Conservation (phyloP, 2,888 invertebrate genomes). For the Chaetogeoica ovagalla region DNA sequence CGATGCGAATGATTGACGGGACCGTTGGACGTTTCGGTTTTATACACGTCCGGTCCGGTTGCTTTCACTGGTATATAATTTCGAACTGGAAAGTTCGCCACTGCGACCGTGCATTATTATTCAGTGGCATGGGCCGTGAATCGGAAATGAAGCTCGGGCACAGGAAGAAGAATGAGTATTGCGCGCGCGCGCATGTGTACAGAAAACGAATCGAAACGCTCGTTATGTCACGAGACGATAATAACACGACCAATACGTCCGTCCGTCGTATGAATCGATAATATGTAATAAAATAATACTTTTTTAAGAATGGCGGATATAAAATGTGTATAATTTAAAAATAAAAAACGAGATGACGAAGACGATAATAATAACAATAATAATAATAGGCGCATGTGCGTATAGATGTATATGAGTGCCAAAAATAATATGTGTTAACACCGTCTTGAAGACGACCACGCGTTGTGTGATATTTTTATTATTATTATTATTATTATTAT, state of each 20-base stretch:
- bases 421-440: conserved; percentile 33
- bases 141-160: conserved; percentile 41
- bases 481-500: too few species aligned
- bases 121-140: conserved; percentile 15
- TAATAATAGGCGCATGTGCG: not conserved
- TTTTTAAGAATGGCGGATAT: conserved; percentile 3
- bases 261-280: conserved; percentile 28
- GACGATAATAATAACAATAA: not conserved
- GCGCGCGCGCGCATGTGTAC: not conserved
- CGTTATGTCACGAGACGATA: conserved; percentile 17
- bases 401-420: conserved; percentile 28
- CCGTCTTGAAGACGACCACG: not conserved
- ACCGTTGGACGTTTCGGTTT: conserved; percentile 24
- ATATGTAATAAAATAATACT: not conserved
- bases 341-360: not conserved
- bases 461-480: not conserved
- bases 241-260: not conserved
- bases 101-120: too few species aligned
- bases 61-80: conserved; percentile 45
- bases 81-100: conserved; percentile 38
- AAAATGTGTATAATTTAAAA: not conserved
- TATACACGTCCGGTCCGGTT: conserved; percentile 23
- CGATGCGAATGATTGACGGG: conserved; percentile 30
- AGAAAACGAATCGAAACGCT: conserved; percentile 11
- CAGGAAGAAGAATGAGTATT: conserved; percentile 31